These are phyloP conservation scores for Todus mexicanus DNA, from an alignment of 2,797 vertebrate species.

Conservation along the genomic window DNA sequence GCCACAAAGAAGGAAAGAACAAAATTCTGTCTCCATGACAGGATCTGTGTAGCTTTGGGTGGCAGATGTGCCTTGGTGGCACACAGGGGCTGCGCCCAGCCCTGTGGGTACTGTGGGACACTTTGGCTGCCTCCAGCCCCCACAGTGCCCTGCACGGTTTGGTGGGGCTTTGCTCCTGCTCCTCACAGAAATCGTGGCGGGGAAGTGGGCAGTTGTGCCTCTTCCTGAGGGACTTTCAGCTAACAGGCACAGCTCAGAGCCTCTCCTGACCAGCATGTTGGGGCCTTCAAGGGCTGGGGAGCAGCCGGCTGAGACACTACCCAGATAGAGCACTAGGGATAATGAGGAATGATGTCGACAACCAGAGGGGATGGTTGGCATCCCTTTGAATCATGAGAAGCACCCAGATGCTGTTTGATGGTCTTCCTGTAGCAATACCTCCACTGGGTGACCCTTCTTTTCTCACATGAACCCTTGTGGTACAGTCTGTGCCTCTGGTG, in stretches of 20 bases:
- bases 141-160: rapidly evolving
- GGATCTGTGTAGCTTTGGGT: neutral
- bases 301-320: too few relatives aligned
- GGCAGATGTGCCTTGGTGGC: neutral
- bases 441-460: neutral
- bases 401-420: neutral
- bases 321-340: neutral
- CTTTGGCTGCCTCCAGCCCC: neutral
- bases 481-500: rapidly evolving
- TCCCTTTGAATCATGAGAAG: neutral
- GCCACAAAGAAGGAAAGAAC: neutral
- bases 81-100: neutral
- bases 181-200: neutral
- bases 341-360: neutral
- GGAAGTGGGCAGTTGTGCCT: neutral
- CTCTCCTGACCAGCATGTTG: neutral
- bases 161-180: neutral
- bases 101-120: neutral
- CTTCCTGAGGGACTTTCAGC: neutral
- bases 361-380: neutral
- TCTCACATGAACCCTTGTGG: neutral
- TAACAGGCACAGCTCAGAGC: neutral
- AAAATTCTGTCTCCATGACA: neutral
- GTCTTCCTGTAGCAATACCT: neutral
- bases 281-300: neutral